phyloP scores from a whole-genome alignment of 2,888 invertebrate genomes.

The Dugesia japonica region DNA sequence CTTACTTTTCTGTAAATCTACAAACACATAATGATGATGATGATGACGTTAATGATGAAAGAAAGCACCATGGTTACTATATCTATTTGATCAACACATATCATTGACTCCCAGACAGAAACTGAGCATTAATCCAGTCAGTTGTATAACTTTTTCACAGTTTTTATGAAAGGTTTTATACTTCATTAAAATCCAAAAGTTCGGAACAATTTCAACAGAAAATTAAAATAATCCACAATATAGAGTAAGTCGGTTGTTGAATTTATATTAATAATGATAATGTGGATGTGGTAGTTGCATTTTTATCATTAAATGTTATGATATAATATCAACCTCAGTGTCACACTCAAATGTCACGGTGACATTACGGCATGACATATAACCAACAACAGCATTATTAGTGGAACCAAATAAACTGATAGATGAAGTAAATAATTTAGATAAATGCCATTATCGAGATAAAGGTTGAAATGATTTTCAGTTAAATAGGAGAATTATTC shows the following conservation, averaged over 20 bases:
- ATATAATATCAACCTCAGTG: conserved; percentile 20
- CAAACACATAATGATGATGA: no score
- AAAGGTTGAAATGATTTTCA: conserved; percentile 12
- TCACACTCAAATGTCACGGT: conserved; percentile 14
- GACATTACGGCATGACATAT: conserved; percentile 20
- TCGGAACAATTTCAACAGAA: no score
- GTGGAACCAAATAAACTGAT: conserved; percentile 20
- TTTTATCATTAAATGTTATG: conserved; percentile 13
- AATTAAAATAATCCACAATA: no score
- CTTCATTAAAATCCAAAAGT: no score
- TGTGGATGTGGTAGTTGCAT: conserved; percentile 14
- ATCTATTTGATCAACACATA: not conserved
- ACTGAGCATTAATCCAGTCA: not conserved
- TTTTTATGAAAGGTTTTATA: no score
- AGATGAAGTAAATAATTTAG: conserved; percentile 5
- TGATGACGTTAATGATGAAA: no score
- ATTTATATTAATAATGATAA: conserved; percentile 3
- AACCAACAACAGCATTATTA: conserved; percentile 20
- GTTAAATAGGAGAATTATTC: not conserved
- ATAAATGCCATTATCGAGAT: not conserved
- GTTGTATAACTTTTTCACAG: not conserved
- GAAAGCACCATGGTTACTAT: conserved; percentile 1
- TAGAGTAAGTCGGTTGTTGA: conserved; percentile 7
- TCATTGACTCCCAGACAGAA: conserved; percentile 10
- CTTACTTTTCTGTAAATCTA: not conserved